Evolutionary conservation across 2,797 vertebrate species (phyloP), one percentile per base, ranked within the genome.

Genomic region (Gymnothorax javanicus): DNA sequence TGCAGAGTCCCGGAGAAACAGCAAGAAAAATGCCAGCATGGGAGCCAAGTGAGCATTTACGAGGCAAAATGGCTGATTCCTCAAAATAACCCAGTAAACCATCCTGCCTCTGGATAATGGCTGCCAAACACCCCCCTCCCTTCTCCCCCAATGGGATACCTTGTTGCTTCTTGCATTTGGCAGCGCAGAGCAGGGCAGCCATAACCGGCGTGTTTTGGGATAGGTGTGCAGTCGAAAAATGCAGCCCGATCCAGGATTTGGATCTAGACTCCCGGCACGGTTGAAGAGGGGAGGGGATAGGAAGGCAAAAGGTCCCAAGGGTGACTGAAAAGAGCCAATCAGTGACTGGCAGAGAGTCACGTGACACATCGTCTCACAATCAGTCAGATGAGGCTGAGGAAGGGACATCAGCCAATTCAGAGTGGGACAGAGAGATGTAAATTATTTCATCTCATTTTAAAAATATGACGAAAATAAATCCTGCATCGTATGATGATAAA

Each of bases 91-190:
- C 69, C 27, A 15, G 33, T 17, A 50, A 52, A 77, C 11, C 3
- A 13, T 20, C 33, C 43, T 23, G 6, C 43, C 25, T 33, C 43
- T 3, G 12, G 71, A 75, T 43, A 3, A 20, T 43, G 27, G 71
- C 13, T 75, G 27, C 71, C 27, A 75, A 17, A 9, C 33, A 4
- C 73, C 73, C 73, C 73, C 13, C 73, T 50, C 17, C 75, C 71
- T 33, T 15, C 11, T 43, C 27, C 71, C 71, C 15, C 71, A 13
- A 33, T 33, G 50, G 75, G 75, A 13, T 79, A 79, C 75, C 75
- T 79, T 79, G 75, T 79, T 79, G 75, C 43, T 79, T 79, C 75
- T 79, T 79, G 75, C 33, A 54, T 15, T 54, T 79, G 75, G 75
- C 50, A 54, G 12, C 75, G 15, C 75, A 79, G 13, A 79, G 75